Conservation (phyloP, 1,140 invertebrate species). For the Cydia pomonella region DNA sequence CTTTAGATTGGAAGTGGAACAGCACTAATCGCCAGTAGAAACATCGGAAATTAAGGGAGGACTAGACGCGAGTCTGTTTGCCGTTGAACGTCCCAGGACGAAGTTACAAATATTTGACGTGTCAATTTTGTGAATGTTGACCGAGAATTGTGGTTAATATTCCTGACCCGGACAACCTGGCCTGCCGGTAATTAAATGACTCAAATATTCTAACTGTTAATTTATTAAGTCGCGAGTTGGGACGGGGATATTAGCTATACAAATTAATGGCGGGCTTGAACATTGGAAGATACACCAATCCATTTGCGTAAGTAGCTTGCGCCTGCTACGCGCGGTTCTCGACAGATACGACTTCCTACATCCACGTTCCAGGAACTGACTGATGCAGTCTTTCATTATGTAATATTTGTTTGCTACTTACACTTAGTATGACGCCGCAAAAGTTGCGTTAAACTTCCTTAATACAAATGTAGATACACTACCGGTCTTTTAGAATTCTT, state of each 20-base stretch:
- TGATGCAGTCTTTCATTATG: too few species aligned
- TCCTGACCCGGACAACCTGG: constrained; percentile 69
- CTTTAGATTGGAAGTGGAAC: constrained; percentile 53
- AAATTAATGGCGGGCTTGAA: constrained; percentile 37
- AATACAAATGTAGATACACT: too few species aligned
- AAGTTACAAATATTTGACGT: constrained; percentile 81
- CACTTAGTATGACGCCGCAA: too few species aligned
- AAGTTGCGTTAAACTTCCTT: too few species aligned
- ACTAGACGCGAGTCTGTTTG: constrained; percentile 80
- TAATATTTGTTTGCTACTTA: too few species aligned
- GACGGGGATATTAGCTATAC: constrained; percentile 48
- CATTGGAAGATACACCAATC: constrained; percentile 31
- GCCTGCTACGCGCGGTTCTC: constrained; percentile 33
- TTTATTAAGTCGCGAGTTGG: constrained; percentile 58
- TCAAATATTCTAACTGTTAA: constrained; percentile 73
- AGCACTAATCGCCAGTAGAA: constrained; percentile 53
- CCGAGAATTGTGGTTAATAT: constrained; percentile 80
- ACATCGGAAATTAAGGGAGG: constrained; percentile 80
- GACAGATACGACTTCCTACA: background rate
- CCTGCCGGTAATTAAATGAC: constrained; percentile 77
- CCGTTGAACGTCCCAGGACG: constrained; percentile 78
- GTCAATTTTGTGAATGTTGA: constrained; percentile 81
- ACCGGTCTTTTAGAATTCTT: too few species aligned
- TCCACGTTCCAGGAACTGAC: background rate
- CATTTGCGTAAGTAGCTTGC: constrained; percentile 32